Base-by-base conservation (phyloP, 2,888 invertebrate species). In the Meteorus colon region DNA sequence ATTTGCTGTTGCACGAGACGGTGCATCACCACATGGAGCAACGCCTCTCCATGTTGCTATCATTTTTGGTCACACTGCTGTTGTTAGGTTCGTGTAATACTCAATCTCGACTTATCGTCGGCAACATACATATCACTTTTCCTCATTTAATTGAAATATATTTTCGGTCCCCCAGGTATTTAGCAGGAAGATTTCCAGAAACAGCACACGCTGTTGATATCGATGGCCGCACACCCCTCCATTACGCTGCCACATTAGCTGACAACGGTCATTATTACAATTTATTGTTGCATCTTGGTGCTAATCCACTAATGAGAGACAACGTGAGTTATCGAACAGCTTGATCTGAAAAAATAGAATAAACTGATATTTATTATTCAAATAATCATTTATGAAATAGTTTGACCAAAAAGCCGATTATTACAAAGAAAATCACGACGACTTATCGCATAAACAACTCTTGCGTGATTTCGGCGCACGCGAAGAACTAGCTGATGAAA, bases 251-350 rank as follows among this genome's bases (percentile, higher is more conserved):
- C 3, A 94, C 94, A 14, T 90, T 96, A 76, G 94, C 94, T 59
- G 96, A 97, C 85, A 97, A 97, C 85, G 96, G 96, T 0, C 96
- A 96, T 88, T 96, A 96, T 86, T 97, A 95, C 89, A 96, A 96
- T 88, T 92, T 97, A 73, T 91, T 98, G 70, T 92, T 95, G 81
- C 96, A 96, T 87, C 92, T 97, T 75, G 98, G 97, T 69, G 96
- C 96, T 48, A 96, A 97, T 90, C 93, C 95, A 2, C 94, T 95
- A 85, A 91, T 94, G 72, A 91, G 94, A 81, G 98, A 98, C 90
- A 96, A 95, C 89, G 97, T 97, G 91, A 92, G 92, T 89, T 14
- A 45, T 31, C 5, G 68, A 27, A 19, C 12, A 68, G 60, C 14
- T 27, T 27, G 60, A 31, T 37, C 31, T 4, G 65, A 51, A 29